phyloP scores from a whole-genome alignment of 2,113 vertebrate genomes.

The Centropristis striata region DNA sequence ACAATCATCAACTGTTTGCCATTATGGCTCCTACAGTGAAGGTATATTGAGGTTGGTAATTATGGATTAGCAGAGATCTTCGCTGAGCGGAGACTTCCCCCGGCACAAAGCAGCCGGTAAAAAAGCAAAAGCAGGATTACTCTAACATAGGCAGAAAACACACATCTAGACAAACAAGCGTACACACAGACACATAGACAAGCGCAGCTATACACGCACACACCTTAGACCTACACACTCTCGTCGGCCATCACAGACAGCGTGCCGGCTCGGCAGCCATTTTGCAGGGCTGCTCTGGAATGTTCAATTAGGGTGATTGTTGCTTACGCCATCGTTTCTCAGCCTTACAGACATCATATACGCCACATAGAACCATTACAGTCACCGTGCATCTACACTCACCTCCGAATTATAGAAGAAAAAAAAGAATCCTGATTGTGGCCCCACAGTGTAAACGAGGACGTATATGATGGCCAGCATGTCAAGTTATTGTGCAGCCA shows the following conservation, averaged over 20 bases:
- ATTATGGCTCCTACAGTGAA: slow-evolving; percentile 47
- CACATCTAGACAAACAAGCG: slow-evolving; percentile 18
- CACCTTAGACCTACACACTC: slow-evolving; percentile 77
- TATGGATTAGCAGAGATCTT: slow-evolving; percentile 74
- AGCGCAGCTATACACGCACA: slow-evolving; percentile 54
- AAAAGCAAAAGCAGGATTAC: slow-evolving; percentile 57
- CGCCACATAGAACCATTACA: not conserved
- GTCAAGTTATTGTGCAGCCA: slow-evolving; percentile 58
- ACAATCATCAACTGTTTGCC: slow-evolving; percentile 44
- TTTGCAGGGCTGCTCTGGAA: slow-evolving; percentile 81
- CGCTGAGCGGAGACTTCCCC: slow-evolving; percentile 51
- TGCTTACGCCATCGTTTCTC: slow-evolving; percentile 46
- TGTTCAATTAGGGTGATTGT: slow-evolving; percentile 80
- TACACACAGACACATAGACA: slow-evolving; percentile 25
- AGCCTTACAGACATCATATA: slow-evolving; percentile 10
- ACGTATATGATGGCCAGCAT: slow-evolving; percentile 33
- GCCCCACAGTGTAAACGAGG: slow-evolving; percentile 37
- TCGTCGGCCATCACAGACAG: slow-evolving; percentile 83
- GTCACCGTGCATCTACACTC: not conserved
- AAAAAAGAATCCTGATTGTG: slow-evolving; percentile 4
- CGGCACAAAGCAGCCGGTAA: slow-evolving; percentile 58
- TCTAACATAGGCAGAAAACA: slow-evolving; percentile 35
- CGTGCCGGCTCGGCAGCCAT: slow-evolving; percentile 81
- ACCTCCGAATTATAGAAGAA: slow-evolving; percentile 7
- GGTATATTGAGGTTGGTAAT: slow-evolving; percentile 65